Conservation (phyloP, 2,797 vertebrate genomes). For the Numenius phaeopus region DNA sequence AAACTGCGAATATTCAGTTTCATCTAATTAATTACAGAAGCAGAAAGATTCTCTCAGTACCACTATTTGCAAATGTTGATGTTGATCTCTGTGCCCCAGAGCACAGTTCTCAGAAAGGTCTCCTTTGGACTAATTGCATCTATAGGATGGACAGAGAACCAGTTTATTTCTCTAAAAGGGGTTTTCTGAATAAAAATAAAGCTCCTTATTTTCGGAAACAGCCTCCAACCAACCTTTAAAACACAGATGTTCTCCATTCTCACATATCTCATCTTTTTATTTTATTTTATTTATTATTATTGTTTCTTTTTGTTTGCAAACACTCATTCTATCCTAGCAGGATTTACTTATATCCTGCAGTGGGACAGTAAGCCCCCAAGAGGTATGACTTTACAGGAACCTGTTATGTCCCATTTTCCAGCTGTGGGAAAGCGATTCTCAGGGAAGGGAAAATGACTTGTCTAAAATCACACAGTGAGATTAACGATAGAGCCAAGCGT, state of each 20-base stretch:
- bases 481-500: conserved; percentile 3
- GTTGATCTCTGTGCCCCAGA: not conserved
- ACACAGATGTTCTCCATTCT: not conserved
- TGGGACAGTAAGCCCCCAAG: not conserved
- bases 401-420: conserved; percentile 17
- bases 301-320: not conserved
- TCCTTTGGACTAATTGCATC: not conserved
- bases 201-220: not conserved
- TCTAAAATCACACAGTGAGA: conserved; percentile 42
- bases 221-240: not conserved
- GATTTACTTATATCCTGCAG: not conserved
- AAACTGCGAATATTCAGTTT: conserved; percentile 9
- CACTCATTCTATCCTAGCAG: not conserved
- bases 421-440: conserved; percentile 26
- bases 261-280: not conserved
- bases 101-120: not conserved
- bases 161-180: not conserved
- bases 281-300: not conserved
- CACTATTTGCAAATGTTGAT: not conserved
- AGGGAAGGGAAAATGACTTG: conserved; percentile 34
- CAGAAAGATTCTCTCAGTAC: not conserved
- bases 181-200: not conserved
- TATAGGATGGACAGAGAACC: not conserved
- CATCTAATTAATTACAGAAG: not conserved
- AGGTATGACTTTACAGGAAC: not conserved